A percentile compares a stretch with the other conserved stretches of the same genome.
Evolutionary conservation across 30 jellyfish, hydroid and myxozoan genomes (phyloP).

Genomic region (Cassiopea xamachana): DNA sequence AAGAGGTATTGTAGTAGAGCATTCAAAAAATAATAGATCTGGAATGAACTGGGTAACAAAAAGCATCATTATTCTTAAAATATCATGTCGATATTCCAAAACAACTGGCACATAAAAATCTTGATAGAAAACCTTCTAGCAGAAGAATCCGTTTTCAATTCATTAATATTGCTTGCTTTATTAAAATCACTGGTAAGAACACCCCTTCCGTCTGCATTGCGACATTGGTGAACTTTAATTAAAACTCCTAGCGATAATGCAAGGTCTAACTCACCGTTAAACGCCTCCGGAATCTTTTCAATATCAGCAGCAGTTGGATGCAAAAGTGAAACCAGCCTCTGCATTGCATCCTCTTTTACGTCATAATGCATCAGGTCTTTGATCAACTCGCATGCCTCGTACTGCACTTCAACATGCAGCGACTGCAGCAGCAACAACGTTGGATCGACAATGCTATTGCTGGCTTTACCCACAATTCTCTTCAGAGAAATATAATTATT

Average conservation of each 20-base stretch:
- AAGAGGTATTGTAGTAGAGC: too few species aligned
- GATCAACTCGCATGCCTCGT: conserved; percentile 81
- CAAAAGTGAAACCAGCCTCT: conserved; percentile 69
- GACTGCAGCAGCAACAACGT: conserved; percentile 75
- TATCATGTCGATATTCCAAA: too few species aligned
- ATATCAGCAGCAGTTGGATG: conserved; percentile 75
- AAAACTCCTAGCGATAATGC: background rate
- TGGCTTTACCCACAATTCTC: conserved; percentile 70
- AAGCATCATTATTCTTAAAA: too few species aligned
- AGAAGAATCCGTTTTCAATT: too few species aligned
- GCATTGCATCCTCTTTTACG: conserved; percentile 51
- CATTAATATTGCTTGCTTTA: too few species aligned
- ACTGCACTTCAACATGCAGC: conserved; percentile 87
- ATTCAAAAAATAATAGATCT: too few species aligned
- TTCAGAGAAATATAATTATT: background rate
- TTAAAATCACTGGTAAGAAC: too few species aligned
- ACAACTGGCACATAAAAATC: too few species aligned
- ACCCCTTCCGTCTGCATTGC: too few species aligned
- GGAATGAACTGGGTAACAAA: too few species aligned
- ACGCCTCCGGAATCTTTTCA: conserved; percentile 54
- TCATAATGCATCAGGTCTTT: conserved; percentile 71
- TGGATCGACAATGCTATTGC: conserved; percentile 77
- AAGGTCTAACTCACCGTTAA: conserved; percentile 42
- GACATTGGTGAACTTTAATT: too few species aligned
- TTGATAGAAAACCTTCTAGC: too few species aligned